phyloP scores from a whole-genome alignment of 2,113 vertebrate genomes.

The Gasterosteus nipponicus region DNA sequence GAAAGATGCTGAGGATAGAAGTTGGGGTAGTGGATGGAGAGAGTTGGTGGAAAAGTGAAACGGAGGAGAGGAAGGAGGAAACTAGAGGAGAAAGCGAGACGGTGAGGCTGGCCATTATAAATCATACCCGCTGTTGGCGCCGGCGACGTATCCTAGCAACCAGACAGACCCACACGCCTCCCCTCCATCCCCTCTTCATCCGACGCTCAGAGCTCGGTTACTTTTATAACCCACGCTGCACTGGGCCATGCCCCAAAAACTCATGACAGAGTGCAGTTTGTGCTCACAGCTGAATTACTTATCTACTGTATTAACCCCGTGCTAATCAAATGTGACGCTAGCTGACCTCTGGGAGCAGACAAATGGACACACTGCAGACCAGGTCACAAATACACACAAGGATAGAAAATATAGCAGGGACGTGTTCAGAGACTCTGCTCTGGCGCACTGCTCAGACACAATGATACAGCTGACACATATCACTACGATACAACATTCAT shows the following conservation, averaged over 20 bases:
- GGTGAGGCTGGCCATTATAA: slow-evolving; percentile 79
- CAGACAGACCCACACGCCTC: slow-evolving; percentile 73
- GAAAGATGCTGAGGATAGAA: slow-evolving; percentile 54
- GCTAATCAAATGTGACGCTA: slow-evolving; percentile 15
- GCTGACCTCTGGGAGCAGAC: slow-evolving; percentile 22
- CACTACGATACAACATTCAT: neutral
- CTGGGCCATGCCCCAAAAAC: slow-evolving; percentile 66
- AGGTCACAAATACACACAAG: neutral
- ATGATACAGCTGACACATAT: neutral
- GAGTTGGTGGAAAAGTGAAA: slow-evolving; percentile 60
- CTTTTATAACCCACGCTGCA: slow-evolving; percentile 73
- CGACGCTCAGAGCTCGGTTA: slow-evolving; percentile 66
- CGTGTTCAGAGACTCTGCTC: neutral
- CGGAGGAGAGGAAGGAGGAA: slow-evolving; percentile 67
- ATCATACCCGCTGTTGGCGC: slow-evolving; percentile 80
- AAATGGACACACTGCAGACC: neutral
- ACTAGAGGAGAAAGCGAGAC: slow-evolving; percentile 74
- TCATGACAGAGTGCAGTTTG: slow-evolving; percentile 27
- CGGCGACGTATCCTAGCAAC: slow-evolving; percentile 79
- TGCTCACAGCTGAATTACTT: slow-evolving; percentile 38
- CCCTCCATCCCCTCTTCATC: slow-evolving; percentile 61
- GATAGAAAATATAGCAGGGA: neutral
- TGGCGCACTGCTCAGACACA: neutral
- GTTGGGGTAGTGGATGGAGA: slow-evolving; percentile 50
- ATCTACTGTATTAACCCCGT: slow-evolving; percentile 7